phyloP scores from a whole-genome alignment of 2,888 invertebrate species.

The Apoda limacodes region DNA sequence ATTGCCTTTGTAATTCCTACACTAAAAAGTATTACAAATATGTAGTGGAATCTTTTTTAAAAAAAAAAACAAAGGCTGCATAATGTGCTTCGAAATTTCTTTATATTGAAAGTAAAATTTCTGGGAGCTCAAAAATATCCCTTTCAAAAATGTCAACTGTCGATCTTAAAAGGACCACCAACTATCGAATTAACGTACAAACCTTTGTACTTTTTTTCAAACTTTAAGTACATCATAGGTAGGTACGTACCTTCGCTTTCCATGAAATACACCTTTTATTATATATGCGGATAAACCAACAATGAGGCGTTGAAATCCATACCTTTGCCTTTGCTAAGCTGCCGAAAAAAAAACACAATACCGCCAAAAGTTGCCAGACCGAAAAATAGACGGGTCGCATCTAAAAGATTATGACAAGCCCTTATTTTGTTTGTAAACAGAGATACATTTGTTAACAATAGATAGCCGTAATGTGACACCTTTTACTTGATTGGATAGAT shows the following conservation, averaged over 20 bases:
- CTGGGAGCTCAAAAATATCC: slow-evolving; percentile 26
- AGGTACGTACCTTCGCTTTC: slow-evolving; percentile 51
- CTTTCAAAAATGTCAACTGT: slow-evolving; percentile 48
- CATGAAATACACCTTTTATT: slow-evolving; percentile 46
- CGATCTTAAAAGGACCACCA: slow-evolving; percentile 49
- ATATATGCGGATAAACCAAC: slow-evolving; percentile 50
- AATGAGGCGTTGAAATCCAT: slow-evolving; percentile 66
- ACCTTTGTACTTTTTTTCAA: no score
- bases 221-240: slow-evolving; percentile 37
- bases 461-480: slow-evolving; percentile 60
- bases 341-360: slow-evolving; percentile 41
- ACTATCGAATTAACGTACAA: slow-evolving; percentile 36
- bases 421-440: slow-evolving; percentile 69
- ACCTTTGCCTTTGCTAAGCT: slow-evolving; percentile 47
- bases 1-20: no score
- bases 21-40: no score
- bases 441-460: slow-evolving; percentile 40
- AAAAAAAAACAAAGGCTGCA: no score
- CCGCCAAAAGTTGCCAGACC: slow-evolving; percentile 51
- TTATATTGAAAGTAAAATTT: slow-evolving; percentile 45
- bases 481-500: slow-evolving; percentile 52
- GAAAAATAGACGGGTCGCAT: slow-evolving; percentile 57
- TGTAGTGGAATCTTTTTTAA: no score
- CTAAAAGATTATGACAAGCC: slow-evolving; percentile 66
- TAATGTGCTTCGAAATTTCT: neutral